Conservation (phyloP, 2,888 invertebrate species). For the Philereme vetulata region DNA sequence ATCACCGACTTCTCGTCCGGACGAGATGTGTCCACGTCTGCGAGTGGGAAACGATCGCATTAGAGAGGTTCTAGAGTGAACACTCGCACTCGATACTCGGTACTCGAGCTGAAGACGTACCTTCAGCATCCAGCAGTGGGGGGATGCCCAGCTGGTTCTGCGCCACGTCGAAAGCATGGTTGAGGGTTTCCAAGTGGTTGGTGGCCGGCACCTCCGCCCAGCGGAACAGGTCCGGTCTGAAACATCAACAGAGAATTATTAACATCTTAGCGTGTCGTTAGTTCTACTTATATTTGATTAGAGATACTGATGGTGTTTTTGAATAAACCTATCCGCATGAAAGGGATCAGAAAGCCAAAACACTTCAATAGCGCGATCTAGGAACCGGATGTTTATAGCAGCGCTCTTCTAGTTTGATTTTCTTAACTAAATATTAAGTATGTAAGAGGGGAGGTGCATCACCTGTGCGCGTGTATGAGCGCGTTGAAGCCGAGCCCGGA, state of each 20-base stretch:
- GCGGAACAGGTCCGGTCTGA: constrained; percentile 95
- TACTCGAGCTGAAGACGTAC: constrained; percentile 54
- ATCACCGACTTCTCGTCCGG: constrained; percentile 99
- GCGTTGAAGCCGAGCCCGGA: constrained; percentile 99
- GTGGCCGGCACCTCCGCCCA: constrained; percentile 91
- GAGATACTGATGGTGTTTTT: no score
- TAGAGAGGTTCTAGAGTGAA: not conserved
- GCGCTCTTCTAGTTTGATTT: no score
- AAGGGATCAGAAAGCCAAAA: no score
- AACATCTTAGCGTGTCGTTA: not conserved
- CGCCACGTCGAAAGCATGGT: constrained; percentile 98
- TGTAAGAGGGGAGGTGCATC: no score
- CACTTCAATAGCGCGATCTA: no score
- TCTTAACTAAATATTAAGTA: no score
- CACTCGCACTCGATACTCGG: not conserved
- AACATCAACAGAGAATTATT: constrained; percentile 4
- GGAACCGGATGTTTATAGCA: no score
- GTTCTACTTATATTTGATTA: not conserved
- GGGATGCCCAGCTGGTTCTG: constrained; percentile 97
- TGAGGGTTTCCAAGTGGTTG: constrained; percentile 96
- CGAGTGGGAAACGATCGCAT: constrained; percentile 18
- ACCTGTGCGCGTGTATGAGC: constrained; percentile 95
- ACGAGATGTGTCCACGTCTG: constrained; percentile 95
- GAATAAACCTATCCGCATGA: no score
- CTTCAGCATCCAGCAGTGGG: constrained; percentile 96